These are phyloP conservation scores for Notarius lentiginosus DNA, from an alignment of 2,113 vertebrate genomes.

Conservation along the genomic window DNA sequence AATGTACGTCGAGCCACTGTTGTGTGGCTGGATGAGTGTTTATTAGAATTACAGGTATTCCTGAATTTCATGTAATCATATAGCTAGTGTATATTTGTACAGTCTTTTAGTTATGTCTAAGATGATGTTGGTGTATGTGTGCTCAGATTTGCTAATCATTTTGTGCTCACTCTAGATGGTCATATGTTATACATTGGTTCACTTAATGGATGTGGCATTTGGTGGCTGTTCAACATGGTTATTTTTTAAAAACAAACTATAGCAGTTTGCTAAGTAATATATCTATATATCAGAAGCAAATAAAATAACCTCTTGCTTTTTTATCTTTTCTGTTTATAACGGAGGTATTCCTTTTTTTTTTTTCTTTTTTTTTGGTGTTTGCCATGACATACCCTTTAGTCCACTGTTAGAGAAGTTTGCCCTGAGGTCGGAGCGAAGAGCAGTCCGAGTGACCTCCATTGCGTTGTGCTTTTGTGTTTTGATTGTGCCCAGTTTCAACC, in stretches of 20 bases:
- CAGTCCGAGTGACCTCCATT: conserved; percentile 83
- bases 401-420: conserved; percentile 44
- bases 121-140: conserved; percentile 86
- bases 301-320: conserved; percentile 60
- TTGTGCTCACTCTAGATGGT: conserved; percentile 89
- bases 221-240: conserved; percentile 77
- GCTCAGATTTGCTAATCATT: conserved; percentile 82
- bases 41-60: conserved; percentile 62
- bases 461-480: conserved; percentile 80
- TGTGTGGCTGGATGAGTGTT: conserved; percentile 73
- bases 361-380: conserved; percentile 76
- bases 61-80: conserved; percentile 85
- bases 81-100: conserved; percentile 99
- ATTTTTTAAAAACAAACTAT: conserved; percentile 77
- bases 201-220: conserved; percentile 90
- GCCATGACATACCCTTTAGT: conserved; percentile 60
- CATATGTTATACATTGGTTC: conserved; percentile 92
- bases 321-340: conserved; percentile 50
- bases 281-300: conserved; percentile 74
- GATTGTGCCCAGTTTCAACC: conserved; percentile 80
- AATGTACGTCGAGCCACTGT: conserved; percentile 69
- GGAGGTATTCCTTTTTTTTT: conserved; percentile 58
- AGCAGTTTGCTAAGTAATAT: conserved; percentile 86
- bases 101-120: conserved; percentile 97
- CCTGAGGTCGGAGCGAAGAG: conserved; percentile 76